Base-by-base conservation (phyloP, 1,140 invertebrate genomes). In the Heliothis virescens region DNA sequence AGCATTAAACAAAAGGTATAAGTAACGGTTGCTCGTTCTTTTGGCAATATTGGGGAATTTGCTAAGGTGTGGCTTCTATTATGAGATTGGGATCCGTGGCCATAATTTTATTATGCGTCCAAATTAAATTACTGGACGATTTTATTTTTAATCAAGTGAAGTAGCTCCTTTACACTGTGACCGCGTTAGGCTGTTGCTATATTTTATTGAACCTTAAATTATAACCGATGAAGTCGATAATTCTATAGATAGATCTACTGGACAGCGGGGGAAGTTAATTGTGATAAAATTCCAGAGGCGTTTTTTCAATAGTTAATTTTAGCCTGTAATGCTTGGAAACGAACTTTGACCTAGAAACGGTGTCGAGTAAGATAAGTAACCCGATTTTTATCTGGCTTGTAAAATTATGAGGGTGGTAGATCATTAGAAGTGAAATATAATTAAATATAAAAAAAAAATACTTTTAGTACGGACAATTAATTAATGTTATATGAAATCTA, bases 41-140 rank as follows among this genome's bases (percentile, higher is more conserved):
- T 90, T 82, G 85, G 83, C 86, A 82, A 88, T 91, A 91, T 92
- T 88, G 88, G 84, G 84, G 85, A 84, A 83, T 86, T 89, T 87
- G 80, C 86, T 86, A 81, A 91, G 90, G 91, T 91, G 90, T 87
- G 89, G 89, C 86, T 79, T 50, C 72, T 69, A 79, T 80, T 77
- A 86, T 88, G 89, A 87, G 79, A 73, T 57, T 76, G 62, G 77
- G 63, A 52, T 65, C 84, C 84, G 78, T 77, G 81, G 82, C 83
- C 72, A 79, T 84, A 90, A 90, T 90, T 87, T 88, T 89, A 87
- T 87, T 83, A 84, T 83, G 29, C 52, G 80, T 53, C 57, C 81
- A 77, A 85, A 91, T 88, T 86, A 87, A 89, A 87, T 87, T 87
- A 87, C 74, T 48, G 60, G 52, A 50, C 78, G 77, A 86, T 88